Evolutionary conservation across 2,888 invertebrate genomes (phyloP).

Genomic region (Cloeon dipterum): DNA sequence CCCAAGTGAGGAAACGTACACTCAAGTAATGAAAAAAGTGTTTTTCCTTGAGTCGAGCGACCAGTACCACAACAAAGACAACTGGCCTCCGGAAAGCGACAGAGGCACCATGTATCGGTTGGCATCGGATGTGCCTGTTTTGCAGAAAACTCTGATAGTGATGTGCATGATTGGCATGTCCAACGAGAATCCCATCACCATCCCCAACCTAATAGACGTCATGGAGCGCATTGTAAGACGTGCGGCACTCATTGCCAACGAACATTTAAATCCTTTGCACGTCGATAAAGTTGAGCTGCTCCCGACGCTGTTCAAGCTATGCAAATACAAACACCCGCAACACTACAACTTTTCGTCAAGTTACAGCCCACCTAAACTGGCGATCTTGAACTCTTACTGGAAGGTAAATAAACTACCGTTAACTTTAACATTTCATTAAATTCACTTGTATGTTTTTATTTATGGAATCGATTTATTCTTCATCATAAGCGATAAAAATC

Average conservation of each 20-base stretch:
- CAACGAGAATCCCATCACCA: conserved; percentile 55
- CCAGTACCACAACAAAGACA: conserved; percentile 53
- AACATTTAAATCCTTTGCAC: conserved; percentile 40
- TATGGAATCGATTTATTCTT: too few relatives aligned
- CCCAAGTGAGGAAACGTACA: conserved; percentile 45
- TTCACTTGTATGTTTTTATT: too few relatives aligned
- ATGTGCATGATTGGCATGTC: conserved; percentile 62
- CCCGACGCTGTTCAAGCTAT: conserved; percentile 73
- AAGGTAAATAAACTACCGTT: too few relatives aligned
- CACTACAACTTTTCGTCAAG: conserved; percentile 70
- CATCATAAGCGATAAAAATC: too few relatives aligned
- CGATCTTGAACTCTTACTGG: conserved; percentile 86
- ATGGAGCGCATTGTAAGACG: conserved; percentile 64
- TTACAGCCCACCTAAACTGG: conserved; percentile 66
- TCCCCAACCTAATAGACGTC: conserved; percentile 67
- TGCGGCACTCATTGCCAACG: conserved; percentile 52
- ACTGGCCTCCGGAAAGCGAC: conserved; percentile 82
- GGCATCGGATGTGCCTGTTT: conserved; percentile 69
- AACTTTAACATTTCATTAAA: too few relatives aligned
- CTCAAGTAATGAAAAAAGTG: conserved; percentile 51
- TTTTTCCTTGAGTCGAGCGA: conserved; percentile 30
- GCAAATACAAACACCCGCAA: conserved; percentile 80
- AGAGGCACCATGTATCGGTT: conserved; percentile 52
- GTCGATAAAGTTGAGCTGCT: conserved; percentile 66
- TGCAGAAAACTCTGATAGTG: conserved; percentile 61